Evolutionary conservation across 2,113 vertebrate species (phyloP).

Genomic region (Pedetes capensis): DNA sequence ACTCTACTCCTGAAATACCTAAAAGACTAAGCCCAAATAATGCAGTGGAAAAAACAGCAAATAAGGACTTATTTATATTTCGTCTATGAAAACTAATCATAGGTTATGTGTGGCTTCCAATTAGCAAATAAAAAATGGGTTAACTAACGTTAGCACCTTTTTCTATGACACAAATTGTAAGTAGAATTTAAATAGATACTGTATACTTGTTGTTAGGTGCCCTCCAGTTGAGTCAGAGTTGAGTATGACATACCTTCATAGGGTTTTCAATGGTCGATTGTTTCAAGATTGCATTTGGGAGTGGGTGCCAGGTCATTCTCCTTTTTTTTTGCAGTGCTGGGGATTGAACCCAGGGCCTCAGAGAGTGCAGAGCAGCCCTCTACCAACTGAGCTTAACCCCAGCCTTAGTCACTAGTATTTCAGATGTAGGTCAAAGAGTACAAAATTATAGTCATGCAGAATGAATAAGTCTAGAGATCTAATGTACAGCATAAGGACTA

Average conservation of each 20-base stretch:
- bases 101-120: neutral
- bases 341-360: too few species aligned
- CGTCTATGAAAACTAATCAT: neutral
- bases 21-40: constrained; percentile 6
- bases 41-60: constrained; percentile 25
- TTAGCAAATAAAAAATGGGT: neutral
- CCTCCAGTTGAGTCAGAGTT: too few species aligned
- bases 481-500: neutral
- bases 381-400: too few species aligned
- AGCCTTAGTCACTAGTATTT: neutral
- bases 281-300: too few species aligned
- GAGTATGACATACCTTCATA: too few species aligned
- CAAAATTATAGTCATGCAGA: neutral
- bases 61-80: neutral
- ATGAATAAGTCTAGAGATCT: neutral
- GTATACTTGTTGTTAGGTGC: too few species aligned
- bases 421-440: neutral
- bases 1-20: constrained; percentile 44
- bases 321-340: too few species aligned
- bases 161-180: neutral
- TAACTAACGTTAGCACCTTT: neutral
- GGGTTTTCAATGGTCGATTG: too few species aligned
- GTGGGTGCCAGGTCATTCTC: too few species aligned
- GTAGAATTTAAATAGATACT: neutral
- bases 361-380: too few species aligned